Base-by-base conservation (phyloP, 2,888 invertebrate genomes). In the Ellobium chinense region DNA sequence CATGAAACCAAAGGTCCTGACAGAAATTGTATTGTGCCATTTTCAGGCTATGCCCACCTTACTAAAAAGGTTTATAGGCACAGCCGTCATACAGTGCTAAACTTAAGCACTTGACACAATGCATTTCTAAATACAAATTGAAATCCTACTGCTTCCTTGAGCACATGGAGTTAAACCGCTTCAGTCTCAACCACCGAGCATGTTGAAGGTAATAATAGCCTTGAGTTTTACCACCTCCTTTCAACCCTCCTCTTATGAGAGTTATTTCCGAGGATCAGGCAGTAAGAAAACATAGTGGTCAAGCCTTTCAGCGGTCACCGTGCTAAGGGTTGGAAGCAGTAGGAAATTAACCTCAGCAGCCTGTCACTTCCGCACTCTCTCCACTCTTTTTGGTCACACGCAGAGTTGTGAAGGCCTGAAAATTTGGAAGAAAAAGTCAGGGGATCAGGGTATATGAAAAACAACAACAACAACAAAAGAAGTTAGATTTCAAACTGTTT, bases 341-440 rank as follows among this genome's bases (percentile, higher is more conserved):
- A 83, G 85, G 89, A 86, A 86, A 84, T 93, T 98, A 98, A 95
- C 98, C 98, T 96, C 98, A 98, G 95, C 98, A 98, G 76, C 97
- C 97, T 63, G 97, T 96, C 70, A 97, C 97, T 89, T 96, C 96
- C 84, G 97, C 96, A 93, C 97, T 97, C 89, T 95, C 94, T 68
- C 98, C 98, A 72, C 98, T 98, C 84, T 97, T 95, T 94, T 98
- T 98, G 81, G 98, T 98, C 90, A 98, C 95, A 91, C 95, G 95
- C 87, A 98, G 94, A 75, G 97, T 96, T 0, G 97, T 98, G 93
- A 98, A 97, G 93, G 97, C 88, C 94, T 94, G 85, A 85, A 90
- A 88, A 68, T n/a, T 46, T 46, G 46, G 46, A 46, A 46, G 46
- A 56, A 56, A 79, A 65, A 46, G 39, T 39, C n/a, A 37, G 54